Percentiles rank a stretch among this genome's conserved stretches.
Conservation (phyloP, 2,113 vertebrate species). For the Lagopus leucura region DNA sequence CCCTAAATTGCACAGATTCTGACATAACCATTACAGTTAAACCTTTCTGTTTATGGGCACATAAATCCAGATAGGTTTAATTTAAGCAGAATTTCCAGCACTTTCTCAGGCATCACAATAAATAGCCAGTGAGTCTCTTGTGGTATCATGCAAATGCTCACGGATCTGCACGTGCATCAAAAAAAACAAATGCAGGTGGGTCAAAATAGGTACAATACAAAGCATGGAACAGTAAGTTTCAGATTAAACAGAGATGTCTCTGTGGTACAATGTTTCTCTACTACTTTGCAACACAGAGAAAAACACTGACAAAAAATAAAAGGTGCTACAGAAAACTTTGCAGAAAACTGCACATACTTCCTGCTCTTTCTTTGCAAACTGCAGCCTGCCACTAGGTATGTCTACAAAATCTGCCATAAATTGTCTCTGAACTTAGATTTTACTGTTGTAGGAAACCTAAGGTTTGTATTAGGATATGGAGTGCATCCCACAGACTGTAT, state of each 20-base stretch:
- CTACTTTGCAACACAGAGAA: background rate
- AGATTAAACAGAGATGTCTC: slow-evolving; percentile 54
- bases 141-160: slow-evolving; percentile 34
- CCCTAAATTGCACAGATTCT: background rate
- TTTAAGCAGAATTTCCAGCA: slow-evolving; percentile 43
- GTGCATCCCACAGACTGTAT: background rate
- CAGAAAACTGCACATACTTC: background rate
- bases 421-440: background rate
- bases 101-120: slow-evolving; percentile 40
- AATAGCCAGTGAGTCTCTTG: slow-evolving; percentile 42
- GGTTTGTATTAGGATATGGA: background rate
- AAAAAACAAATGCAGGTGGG: background rate
- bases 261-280: slow-evolving; percentile 6
- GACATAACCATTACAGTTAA: background rate
- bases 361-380: background rate
- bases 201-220: background rate
- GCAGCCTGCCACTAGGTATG: background rate
- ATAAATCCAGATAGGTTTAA: slow-evolving; percentile 18
- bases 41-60: background rate
- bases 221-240: slow-evolving; percentile 33
- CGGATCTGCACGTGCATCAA: background rate
- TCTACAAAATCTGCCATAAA: background rate
- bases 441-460: background rate
- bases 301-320: background rate
- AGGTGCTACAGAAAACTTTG: background rate